A percentile compares a stretch with the other conserved stretches of the same genome.
These are phyloP conservation scores for Rhagium mordax DNA, from an alignment of 2,888 invertebrate species.

Conservation along the genomic window DNA sequence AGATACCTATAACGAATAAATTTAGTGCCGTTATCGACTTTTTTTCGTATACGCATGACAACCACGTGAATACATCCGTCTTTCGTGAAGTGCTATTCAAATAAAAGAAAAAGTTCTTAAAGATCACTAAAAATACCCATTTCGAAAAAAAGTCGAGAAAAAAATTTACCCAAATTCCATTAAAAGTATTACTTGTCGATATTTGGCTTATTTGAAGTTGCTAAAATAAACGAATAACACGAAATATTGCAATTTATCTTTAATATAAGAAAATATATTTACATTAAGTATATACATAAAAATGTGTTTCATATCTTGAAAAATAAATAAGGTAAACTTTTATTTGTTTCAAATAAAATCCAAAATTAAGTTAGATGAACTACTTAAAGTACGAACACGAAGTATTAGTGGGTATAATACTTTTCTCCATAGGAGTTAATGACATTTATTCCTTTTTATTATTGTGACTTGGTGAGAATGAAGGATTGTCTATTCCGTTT, in stretches of 20 bases:
- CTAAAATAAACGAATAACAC: no score
- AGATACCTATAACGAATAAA: no score
- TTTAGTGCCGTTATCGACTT: no score
- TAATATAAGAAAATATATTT: constrained; percentile 25
- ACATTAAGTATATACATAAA: constrained; percentile 25
- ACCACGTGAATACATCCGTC: no score
- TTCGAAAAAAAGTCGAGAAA: no score
- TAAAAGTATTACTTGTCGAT: no score
- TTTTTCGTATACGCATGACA: no score
- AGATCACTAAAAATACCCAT: no score
- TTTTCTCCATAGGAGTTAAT: neutral
- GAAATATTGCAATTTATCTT: neutral
- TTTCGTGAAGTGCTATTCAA: no score
- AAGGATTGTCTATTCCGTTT: constrained; percentile 44
- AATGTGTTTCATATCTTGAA: neutral
- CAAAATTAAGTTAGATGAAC: neutral
- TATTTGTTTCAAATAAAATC: neutral
- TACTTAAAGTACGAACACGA: neutral
- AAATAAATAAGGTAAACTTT: constrained; percentile 14
- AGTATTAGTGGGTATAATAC: neutral
- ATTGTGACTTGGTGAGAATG: constrained; percentile 27
- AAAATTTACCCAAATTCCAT: no score
- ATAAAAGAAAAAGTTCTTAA: no score
- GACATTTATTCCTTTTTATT: neutral
- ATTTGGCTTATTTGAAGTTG: no score